Evolutionary conservation across 2,113 vertebrate species (phyloP).

Genomic region (Rafetus swinhoei): DNA sequence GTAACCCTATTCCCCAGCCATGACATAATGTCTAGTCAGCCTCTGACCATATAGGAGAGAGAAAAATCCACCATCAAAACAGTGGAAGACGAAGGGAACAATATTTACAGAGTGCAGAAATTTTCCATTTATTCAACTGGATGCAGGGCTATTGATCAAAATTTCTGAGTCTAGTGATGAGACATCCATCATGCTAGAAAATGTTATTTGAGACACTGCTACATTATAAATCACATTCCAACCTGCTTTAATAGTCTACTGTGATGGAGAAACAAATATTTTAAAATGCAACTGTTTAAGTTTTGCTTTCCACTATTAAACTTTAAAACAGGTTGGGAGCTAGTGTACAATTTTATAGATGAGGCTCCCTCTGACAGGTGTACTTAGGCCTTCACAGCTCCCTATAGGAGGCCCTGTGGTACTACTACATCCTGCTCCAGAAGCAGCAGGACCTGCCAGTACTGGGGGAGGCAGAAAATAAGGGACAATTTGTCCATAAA

Average conservation of each 20-base stretch:
- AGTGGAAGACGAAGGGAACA: background rate
- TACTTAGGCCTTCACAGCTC: background rate
- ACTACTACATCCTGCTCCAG: background rate
- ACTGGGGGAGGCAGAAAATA: no score
- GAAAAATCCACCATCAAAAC: background rate
- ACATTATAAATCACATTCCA: background rate
- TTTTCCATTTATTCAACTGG: background rate
- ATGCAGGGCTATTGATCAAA: background rate
- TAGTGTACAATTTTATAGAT: background rate
- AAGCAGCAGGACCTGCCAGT: background rate
- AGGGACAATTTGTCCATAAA: no score
- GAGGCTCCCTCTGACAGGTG: background rate
- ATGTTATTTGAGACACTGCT: background rate
- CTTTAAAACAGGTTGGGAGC: background rate
- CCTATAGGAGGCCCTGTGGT: background rate
- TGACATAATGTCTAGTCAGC: background rate
- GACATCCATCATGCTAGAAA: background rate
- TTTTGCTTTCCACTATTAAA: background rate
- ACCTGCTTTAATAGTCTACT: background rate
- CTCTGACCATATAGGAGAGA: background rate
- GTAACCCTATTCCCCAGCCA: background rate
- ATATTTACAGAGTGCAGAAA: background rate
- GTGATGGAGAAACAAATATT: background rate
- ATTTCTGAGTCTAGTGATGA: background rate
- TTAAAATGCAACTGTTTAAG: background rate